Base-by-base conservation (phyloP, 2,113 vertebrate genomes). In the Sialia sialis region DNA sequence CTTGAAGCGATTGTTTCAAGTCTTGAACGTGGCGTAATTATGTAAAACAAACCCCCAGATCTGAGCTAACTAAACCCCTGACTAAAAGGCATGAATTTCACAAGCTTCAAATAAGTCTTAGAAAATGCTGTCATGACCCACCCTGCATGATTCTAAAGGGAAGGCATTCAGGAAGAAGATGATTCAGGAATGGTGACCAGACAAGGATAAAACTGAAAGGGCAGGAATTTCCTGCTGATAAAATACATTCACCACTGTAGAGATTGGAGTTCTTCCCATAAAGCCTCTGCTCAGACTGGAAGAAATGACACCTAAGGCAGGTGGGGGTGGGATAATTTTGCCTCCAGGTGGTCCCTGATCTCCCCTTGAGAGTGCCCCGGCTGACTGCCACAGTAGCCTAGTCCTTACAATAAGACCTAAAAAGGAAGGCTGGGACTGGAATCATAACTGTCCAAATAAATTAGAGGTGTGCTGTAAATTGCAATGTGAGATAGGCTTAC, bases 101-200 rank as follows among this genome's bases (percentile, higher is more conserved):
- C 10, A 59, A 73, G 55, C 22, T 70, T 79, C 62, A 55, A 51
- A 56, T 11, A 52, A 48, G 19, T 17, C 25, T 75, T 58, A 70
- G 55, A 74, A 94, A 90, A 60, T n/a, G 26, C 29, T 56, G 58
- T n/a, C 43, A 18, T 20, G 56, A 68, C 38, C 21, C 22, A 46
- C 44, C 70, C 41, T 63, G 34, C 22, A 15, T 2, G 11, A 39
- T 58, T n/a, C 38, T 63, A 39, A 39, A 69, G 46, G 29, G 44
- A 52, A 72, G 49, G 39, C 46, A 27, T 10, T 32, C 23, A 58
- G 60, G 77, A n/a, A 29, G 38, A 32, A n/a, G 38, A 38, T 16
- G 29, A 36, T 64, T 60, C 0, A 0, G 44, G 68, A 84, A 43
- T 0, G 10, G n/a, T 30, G 26, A 51, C 41, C 0, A 13, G 43